These are phyloP conservation scores for Rhaphigaster nebulosa DNA, from an alignment of 2,888 invertebrate species.

Conservation along the genomic window DNA sequence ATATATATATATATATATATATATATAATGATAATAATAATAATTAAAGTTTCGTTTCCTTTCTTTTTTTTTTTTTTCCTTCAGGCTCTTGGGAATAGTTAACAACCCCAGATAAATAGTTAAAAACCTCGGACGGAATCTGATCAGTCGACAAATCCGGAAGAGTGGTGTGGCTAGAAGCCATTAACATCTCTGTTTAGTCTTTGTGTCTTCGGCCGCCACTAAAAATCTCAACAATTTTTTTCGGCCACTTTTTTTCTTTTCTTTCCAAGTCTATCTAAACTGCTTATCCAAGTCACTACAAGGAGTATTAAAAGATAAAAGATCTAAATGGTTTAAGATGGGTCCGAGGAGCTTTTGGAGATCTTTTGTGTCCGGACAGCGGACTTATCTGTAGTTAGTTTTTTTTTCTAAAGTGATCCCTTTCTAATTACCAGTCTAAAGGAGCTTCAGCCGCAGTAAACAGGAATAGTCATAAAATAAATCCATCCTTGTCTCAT, in stretches of 20 bases:
- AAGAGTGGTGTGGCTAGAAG: slow-evolving; percentile 33
- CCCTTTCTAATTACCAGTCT: neutral
- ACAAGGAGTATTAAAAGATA: slow-evolving; percentile 37
- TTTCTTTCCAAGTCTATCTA: slow-evolving; percentile 18
- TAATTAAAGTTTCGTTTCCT: neutral
- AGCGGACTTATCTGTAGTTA: neutral
- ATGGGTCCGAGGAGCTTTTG: neutral
- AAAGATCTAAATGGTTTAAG: slow-evolving; percentile 30
- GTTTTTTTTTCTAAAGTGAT: neutral
- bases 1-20: neutral
- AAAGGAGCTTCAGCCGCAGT: neutral
- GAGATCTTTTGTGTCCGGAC: slow-evolving; percentile 16
- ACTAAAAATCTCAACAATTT: slow-evolving; percentile 35
- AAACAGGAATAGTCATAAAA: neutral
- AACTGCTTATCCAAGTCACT: slow-evolving; percentile 33
- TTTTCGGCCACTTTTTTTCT: neutral
- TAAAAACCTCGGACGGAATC: neutral
- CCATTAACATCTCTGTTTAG: slow-evolving; percentile 40
- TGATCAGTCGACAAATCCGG: slow-evolving; percentile 35
- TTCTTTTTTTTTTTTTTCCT: neutral
- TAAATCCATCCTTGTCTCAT: neutral
- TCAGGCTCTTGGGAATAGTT: neutral
- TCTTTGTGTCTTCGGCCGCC: slow-evolving; percentile 37
- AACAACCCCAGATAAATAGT: no score
- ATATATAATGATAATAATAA: neutral